Evolutionary conservation across 2,888 invertebrate species (phyloP), one percentile per base, ranked within the genome.

Genomic region (Dolomedes plantarius): DNA sequence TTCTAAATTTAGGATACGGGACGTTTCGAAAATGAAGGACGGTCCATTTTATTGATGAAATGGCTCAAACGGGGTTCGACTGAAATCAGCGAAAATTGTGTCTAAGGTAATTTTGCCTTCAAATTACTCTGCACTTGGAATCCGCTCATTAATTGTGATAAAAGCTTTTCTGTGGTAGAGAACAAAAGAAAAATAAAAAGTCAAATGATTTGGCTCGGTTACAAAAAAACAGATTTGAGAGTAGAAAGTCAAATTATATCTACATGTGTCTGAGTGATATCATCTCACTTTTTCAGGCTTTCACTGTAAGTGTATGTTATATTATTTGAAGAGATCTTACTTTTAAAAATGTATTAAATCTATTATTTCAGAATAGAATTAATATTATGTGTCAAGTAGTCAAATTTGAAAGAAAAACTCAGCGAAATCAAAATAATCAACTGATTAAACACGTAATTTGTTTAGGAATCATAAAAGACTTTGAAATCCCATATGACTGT

Each of bases 21-120:
- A 73, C 77, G 71, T 56, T 77, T 77, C 83, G 76, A 83, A 83
- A 83, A 83, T 83, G 83, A 83, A 83, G 77, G 77, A 83, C 77
- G 67, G 77, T 62, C 77, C 83, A 83, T 83, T 83, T 83, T 83
- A 77, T 83, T 83, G 83, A 83, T 83, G 83, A 83, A 83, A 83
- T 68, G 83, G 77, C 72, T 77, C 46, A 56, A 77, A 83, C 67
- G 81, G 73, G 62, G 50, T 27, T 69, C 23, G 73, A 83, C 65
- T 73, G 56, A 83, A 83, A 83, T 83, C 77, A 72, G 83, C 83
- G 77, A 83, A 83, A 75, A 83, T 71, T 71, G 77, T 77, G 67
- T 67, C 67, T 67, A 67, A 29, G 65, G 65, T 32, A 67, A 67
- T 67, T 67, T 67, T 36, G 46, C 36, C 67, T 77, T 83, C 72